Evolutionary conservation across 2,797 vertebrate genomes (phyloP), one percentile per base, ranked within the genome.

Genomic region (Phrynocephalus guinanensis): DNA sequence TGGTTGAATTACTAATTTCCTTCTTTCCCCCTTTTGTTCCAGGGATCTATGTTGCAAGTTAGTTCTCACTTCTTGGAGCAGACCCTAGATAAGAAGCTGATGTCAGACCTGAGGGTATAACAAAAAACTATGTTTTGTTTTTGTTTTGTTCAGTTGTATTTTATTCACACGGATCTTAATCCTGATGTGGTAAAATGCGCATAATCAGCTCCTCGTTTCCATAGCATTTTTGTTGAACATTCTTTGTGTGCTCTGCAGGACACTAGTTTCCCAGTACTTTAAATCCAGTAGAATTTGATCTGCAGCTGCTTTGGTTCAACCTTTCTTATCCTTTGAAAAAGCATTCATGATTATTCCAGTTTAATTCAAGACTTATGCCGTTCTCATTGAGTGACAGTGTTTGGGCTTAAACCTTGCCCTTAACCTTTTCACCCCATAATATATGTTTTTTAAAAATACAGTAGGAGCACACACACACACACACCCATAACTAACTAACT

Each of bases 11-110:
- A 50, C 1, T 85, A 83, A 24, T 2, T 16, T 85, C 33, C 28
- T 22, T 28, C 52, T 33, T 16, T n/a, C n/a, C 73, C 1, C 83
- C 48, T 84, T 24, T 89, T 92, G 22, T 88, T 78, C 72, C 92
- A 99, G 99, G 99, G 99, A 8, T 98, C 98, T 0, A 99, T 99
- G 98, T 97, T 97, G 90, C 98, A 99, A 96, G 99, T 99, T 87
- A 99, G 99, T 91, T 98, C 97, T 89, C 98, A 99, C 92, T 99
- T 99, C 91, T 96, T 99, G 95, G 99, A 99, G 92, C 99, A 99
- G 95, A 99, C 99, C 0, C 93, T 99, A 89, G 99, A 99, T 92
- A 99, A 99, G 97, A 99, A 99, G 94, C 97, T 99, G 86, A 99
- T 99, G 99, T 99, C 99, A 1, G 98, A 99, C 93, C 97, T 99